Percentiles rank a stretch among this genome's conserved stretches.
Evolutionary conservation across 2,113 vertebrate genomes (phyloP).

Genomic region (Lichenostomus cassidix): DNA sequence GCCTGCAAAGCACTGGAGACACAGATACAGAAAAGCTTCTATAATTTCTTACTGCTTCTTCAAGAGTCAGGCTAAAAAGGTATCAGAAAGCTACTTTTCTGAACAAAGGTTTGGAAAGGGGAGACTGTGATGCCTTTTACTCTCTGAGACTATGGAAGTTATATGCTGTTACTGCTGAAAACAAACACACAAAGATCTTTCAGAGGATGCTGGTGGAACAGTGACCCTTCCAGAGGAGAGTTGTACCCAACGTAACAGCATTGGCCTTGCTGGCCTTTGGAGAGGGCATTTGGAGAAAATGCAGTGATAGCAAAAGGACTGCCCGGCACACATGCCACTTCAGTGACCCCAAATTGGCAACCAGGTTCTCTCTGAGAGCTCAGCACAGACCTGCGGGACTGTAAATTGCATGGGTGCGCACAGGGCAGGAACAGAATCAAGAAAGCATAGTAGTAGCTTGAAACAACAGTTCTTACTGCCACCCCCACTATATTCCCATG

Average conservation of each 20-base stretch:
- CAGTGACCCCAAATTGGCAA: background rate
- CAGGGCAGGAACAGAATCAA: background rate
- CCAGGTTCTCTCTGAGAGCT: background rate
- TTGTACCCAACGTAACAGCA: rapidly evolving
- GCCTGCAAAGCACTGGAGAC: background rate
- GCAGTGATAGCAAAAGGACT: background rate
- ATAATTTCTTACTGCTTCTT: background rate
- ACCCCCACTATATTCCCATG: background rate
- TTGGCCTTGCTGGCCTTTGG: background rate
- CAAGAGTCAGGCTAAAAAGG: background rate
- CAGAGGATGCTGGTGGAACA: background rate
- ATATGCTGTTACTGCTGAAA: background rate
- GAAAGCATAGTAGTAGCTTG: background rate
- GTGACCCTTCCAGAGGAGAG: background rate
- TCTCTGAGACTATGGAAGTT: background rate
- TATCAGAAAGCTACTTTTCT: background rate
- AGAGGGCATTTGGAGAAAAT: background rate
- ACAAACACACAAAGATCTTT: background rate
- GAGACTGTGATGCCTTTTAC: background rate
- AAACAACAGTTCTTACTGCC: background rate
- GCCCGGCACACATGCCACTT: rapidly evolving
- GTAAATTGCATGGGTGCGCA: background rate
- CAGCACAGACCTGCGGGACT: background rate
- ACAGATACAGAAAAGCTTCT: background rate
- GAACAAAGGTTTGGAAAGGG: background rate